Evolutionary conservation across 2,797 vertebrate genomes (phyloP).

Genomic region (Clangula hyemalis): DNA sequence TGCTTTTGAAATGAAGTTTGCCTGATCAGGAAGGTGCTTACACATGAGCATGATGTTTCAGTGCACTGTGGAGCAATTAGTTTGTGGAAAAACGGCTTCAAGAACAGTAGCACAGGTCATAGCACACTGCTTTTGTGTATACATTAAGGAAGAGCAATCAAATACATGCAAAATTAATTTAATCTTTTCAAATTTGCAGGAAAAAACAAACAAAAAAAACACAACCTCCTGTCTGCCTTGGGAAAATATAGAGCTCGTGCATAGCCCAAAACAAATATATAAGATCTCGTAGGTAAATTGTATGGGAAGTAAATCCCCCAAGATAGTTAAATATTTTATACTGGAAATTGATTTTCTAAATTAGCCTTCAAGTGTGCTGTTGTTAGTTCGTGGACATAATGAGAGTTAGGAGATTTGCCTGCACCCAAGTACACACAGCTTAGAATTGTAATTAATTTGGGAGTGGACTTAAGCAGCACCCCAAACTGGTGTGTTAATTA

Average conservation of each 20-base stretch:
- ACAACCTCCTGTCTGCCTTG: background rate
- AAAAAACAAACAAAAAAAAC: background rate
- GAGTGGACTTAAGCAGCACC: background rate
- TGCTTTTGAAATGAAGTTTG: background rate
- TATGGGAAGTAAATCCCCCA: background rate
- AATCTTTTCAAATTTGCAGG: background rate
- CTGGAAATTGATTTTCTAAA: background rate
- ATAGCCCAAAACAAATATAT: background rate
- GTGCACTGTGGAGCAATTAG: background rate
- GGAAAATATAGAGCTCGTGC: background rate
- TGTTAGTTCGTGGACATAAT: constrained; percentile 14
- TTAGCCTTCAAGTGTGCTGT: background rate
- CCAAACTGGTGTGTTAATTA: background rate
- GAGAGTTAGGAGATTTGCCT: constrained; percentile 21
- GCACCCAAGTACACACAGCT: background rate
- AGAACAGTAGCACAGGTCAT: background rate
- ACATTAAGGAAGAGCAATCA: background rate
- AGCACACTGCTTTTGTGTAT: background rate
- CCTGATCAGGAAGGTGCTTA: background rate
- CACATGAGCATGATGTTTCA: background rate
- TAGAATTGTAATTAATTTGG: constrained; percentile 8
- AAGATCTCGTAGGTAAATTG: background rate
- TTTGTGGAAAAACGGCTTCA: background rate
- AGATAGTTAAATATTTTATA: background rate
- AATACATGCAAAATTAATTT: background rate